Percentiles rank a stretch among this genome's conserved stretches.
These are phyloP conservation scores for Pogonognathellus flavescens DNA, from an alignment of 1,140 invertebrate species.

Conservation along the genomic window DNA sequence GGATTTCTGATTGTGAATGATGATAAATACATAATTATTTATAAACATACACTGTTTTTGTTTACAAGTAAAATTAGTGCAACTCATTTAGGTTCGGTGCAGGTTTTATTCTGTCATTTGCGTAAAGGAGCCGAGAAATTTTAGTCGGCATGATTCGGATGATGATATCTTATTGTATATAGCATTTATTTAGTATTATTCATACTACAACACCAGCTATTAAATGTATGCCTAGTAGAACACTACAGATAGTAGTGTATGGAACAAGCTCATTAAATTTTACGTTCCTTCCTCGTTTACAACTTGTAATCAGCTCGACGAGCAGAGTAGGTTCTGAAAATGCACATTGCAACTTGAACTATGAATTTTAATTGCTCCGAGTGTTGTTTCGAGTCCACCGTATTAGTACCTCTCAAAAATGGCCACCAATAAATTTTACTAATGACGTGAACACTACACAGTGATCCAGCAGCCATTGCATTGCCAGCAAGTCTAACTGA, in stretches of 20 bases:
- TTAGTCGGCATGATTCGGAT: too few species aligned
- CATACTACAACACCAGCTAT: too few species aligned
- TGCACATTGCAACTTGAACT: constrained; percentile 17
- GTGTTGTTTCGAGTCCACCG: neutral
- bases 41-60: too few species aligned
- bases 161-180: too few species aligned
- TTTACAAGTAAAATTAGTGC: too few species aligned
- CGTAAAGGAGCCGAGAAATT: too few species aligned
- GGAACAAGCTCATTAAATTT: constrained; percentile 20
- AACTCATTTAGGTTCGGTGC: too few species aligned
- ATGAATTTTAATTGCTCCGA: constrained; percentile 20
- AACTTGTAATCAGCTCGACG: constrained; percentile 30
- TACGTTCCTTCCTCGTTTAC: constrained; percentile 15
- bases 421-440: neutral
- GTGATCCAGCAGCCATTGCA: constrained; percentile 13
- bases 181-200: too few species aligned
- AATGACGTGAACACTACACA: neutral
- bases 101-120: too few species aligned
- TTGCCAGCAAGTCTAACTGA: neutral
- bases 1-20: too few species aligned
- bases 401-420: neutral
- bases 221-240: too few species aligned
- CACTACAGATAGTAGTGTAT: neutral
- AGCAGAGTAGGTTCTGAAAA: constrained; percentile 3
- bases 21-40: too few species aligned